Conservation (phyloP, 2,797 vertebrate genomes). For the Discoglossus pictus region DNA sequence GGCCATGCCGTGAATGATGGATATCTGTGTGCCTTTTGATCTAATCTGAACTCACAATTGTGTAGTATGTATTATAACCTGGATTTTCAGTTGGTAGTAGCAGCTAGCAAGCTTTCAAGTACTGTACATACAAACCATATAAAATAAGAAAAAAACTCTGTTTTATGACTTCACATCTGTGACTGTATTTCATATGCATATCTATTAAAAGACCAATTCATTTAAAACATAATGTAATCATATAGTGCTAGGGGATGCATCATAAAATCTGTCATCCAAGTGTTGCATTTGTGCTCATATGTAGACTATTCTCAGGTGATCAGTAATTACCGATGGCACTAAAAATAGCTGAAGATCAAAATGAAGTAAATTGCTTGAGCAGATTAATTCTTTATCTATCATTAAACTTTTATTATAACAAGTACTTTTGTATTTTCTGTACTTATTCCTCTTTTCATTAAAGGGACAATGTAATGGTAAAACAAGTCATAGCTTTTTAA, state of each 20-base stretch:
- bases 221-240: neutral
- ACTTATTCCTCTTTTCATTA: too few species aligned
- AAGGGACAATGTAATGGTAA: too few species aligned
- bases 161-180: neutral
- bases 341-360: conserved; percentile 1
- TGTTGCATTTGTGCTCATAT: neutral
- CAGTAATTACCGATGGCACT: conserved; percentile 9
- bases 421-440: too few species aligned
- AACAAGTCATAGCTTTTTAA: too few species aligned
- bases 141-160: neutral
- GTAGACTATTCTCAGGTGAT: conserved; percentile 8
- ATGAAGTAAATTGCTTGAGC: neutral
- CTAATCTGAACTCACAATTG: too few species aligned
- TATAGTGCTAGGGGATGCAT: neutral
- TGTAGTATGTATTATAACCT: too few species aligned
- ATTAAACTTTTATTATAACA: too few species aligned
- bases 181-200: neutral
- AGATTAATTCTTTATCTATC: too few species aligned
- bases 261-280: neutral
- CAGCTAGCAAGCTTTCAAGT: neutral
- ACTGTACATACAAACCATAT: too few species aligned
- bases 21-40: neutral
- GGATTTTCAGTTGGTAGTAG: too few species aligned
- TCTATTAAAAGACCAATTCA: conserved; percentile 8
- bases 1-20: neutral